Conservation (phyloP, 2,113 vertebrate species). For the Corydoras sp. region DNA sequence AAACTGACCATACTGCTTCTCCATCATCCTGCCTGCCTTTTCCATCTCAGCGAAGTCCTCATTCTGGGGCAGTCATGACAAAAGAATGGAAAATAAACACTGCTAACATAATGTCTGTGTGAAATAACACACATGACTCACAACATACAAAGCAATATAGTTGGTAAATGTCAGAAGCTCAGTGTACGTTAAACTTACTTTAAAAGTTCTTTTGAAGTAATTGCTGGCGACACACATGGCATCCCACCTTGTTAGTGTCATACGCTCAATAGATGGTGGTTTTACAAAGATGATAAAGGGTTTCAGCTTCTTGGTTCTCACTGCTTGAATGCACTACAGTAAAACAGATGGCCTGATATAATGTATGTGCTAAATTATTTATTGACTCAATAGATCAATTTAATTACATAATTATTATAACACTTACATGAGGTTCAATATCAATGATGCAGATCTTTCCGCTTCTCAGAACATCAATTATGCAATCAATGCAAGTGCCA, state of each 20-base stretch:
- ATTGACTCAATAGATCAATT: too few species aligned
- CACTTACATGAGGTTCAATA: constrained; percentile 76
- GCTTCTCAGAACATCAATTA: constrained; percentile 69
- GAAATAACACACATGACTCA: not conserved
- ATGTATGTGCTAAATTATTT: not conserved
- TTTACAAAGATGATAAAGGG: constrained; percentile 87
- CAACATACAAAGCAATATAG: not conserved
- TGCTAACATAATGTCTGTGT: not conserved
- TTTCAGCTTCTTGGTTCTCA: constrained; percentile 76
- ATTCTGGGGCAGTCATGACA: constrained; percentile 60
- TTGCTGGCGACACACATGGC: constrained; percentile 72
- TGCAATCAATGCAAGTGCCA: constrained; percentile 80
- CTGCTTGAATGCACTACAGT: constrained; percentile 70
- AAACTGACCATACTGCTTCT: constrained; percentile 79
- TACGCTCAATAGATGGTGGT: constrained; percentile 66
- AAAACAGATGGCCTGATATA: not conserved
- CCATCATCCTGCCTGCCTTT: constrained; percentile 72
- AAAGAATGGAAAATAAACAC: not conserved
- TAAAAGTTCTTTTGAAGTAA: constrained; percentile 74
- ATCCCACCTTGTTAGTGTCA: constrained; percentile 76
- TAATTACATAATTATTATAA: not conserved
- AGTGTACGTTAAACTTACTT: constrained; percentile 55
- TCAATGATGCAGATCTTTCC: constrained; percentile 83
- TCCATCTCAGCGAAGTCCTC: constrained; percentile 83
- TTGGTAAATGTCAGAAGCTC: not conserved